phyloP scores from a whole-genome alignment of 1,140 invertebrate genomes.

The Drosophila busckii region DNA sequence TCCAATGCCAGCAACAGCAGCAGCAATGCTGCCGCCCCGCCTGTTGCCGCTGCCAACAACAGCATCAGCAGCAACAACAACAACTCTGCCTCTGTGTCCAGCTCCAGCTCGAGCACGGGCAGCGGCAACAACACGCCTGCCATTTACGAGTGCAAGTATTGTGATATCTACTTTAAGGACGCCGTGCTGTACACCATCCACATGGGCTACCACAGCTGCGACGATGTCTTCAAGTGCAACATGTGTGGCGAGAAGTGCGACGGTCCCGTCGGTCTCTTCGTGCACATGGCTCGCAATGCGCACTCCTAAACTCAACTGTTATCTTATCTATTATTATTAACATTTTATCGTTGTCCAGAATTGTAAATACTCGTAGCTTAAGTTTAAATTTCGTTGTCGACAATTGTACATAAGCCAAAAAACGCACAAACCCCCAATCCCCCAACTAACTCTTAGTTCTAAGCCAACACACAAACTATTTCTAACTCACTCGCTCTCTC shows the following conservation, averaged over 20 bases:
- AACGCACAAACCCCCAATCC: slow-evolving; percentile 13
- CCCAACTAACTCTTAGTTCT: slow-evolving; percentile 51
- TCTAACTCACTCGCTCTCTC: slow-evolving; percentile 13
- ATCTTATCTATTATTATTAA: slow-evolving; percentile 59
- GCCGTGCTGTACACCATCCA: slow-evolving; percentile 95
- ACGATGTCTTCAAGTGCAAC: slow-evolving; percentile 96
- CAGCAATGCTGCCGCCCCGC: slow-evolving; percentile 75
- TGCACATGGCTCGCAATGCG: slow-evolving; percentile 92
- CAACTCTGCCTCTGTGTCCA: slow-evolving; percentile 24
- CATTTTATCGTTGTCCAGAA: slow-evolving; percentile 67
- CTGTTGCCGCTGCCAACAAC: slow-evolving; percentile 72
- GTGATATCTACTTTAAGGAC: slow-evolving; percentile 94
- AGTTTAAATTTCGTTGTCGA: slow-evolving; percentile 66
- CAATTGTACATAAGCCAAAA: slow-evolving; percentile 63
- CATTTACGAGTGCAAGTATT: slow-evolving; percentile 88
- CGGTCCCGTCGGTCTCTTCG: slow-evolving; percentile 93
- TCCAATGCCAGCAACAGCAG: slow-evolving; percentile 80
- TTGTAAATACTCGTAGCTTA: slow-evolving; percentile 66
- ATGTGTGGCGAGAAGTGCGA: slow-evolving; percentile 91
- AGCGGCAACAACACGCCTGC: slow-evolving; percentile 39
- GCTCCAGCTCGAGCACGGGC: slow-evolving; percentile 16
- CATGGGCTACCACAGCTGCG: slow-evolving; percentile 95
- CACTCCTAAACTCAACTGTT: slow-evolving; percentile 82
- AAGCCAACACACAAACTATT: slow-evolving; percentile 14
- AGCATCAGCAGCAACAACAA: background rate